A percentile compares a stretch with the other conserved stretches of the same genome.
Evolutionary conservation across 2,113 vertebrate genomes (phyloP).

Genomic region (Perca fluviatilis): DNA sequence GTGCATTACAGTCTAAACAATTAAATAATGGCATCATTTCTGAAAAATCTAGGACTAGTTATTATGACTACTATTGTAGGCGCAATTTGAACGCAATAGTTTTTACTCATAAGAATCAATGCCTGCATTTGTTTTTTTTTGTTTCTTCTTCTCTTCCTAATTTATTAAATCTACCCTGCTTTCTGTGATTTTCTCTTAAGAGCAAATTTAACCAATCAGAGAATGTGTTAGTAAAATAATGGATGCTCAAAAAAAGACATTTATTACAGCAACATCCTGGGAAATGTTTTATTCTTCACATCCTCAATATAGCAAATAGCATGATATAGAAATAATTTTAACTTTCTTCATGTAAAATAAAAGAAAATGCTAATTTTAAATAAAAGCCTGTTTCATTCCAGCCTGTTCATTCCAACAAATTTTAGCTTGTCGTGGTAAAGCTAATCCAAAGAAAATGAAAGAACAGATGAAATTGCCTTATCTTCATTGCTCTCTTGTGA

Average conservation of each 20-base stretch:
- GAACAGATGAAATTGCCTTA: not conserved
- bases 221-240: not conserved
- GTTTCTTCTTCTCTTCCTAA: not conserved
- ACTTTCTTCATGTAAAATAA: not conserved
- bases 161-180: not conserved
- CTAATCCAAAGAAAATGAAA: not conserved
- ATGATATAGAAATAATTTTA: not conserved
- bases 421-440: not conserved
- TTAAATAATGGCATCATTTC: not conserved
- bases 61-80: not conserved
- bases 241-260: not conserved
- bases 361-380: not conserved
- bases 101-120: slow-evolving; percentile 6
- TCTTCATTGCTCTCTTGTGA: not conserved
- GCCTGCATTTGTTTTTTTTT: not conserved
- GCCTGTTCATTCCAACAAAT: not conserved
- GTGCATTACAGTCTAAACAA: not conserved
- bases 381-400: not conserved
- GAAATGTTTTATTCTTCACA: not conserved
- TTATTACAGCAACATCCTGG: not conserved
- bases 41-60: not conserved
- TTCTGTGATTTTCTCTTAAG: slow-evolving; percentile 6
- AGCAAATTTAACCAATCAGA: slow-evolving; percentile 28
- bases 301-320: not conserved
- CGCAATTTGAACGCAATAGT: not conserved